Evolutionary conservation across 1,140 invertebrate genomes (phyloP), one percentile per base, ranked within the genome.

Genomic region (Solen grandis): DNA sequence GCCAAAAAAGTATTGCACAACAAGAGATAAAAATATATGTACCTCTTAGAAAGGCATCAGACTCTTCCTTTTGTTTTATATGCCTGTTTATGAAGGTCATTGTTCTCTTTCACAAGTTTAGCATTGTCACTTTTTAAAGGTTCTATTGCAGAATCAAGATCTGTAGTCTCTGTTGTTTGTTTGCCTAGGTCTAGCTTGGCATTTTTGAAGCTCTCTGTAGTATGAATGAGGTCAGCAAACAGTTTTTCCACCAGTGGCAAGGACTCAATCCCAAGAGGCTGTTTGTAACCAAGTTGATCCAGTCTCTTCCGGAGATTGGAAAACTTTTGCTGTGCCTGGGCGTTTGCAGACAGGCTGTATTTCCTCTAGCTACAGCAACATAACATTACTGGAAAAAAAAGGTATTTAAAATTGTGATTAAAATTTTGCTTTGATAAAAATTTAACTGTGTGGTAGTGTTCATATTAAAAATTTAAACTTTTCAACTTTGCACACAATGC

Each of bases 191-290:
- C 85, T 57, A 90, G 73, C 93, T 96, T 96, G 85, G 95, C 96
- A 92, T 96, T 95, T 86, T 95, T 95, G 35, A 97, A 92, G 88
- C 95, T 96, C 68, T 95, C 94, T 33, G 95, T 96, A 25, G 96
- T 96, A 88, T 96, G 94, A 69, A 96, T 91, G 63, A 97, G 93
- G 92, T 97, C 96, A 68, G 94, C 94, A 74, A 96, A 89, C 76
- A 97, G 90, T 89, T 94, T 94, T 92, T 96, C 95, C 80, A 96
- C 95, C 72, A 97, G 91, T 55, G 95, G 95, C 35, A 96, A 90
- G 81, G 94, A 94, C 84, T 97, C 96, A 27, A 95, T 87, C 8
- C 94, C 94, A 59, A 97, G 92, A n/a, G 93, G 90, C 89, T 96
- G 95, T 73, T 93, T 94, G 89, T 97, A 97, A 22, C 96, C 96